A percentile compares a stretch with the other conserved stretches of the same genome.
Evolutionary conservation across 2,797 vertebrate species (phyloP).

Genomic region (Periparus ater): DNA sequence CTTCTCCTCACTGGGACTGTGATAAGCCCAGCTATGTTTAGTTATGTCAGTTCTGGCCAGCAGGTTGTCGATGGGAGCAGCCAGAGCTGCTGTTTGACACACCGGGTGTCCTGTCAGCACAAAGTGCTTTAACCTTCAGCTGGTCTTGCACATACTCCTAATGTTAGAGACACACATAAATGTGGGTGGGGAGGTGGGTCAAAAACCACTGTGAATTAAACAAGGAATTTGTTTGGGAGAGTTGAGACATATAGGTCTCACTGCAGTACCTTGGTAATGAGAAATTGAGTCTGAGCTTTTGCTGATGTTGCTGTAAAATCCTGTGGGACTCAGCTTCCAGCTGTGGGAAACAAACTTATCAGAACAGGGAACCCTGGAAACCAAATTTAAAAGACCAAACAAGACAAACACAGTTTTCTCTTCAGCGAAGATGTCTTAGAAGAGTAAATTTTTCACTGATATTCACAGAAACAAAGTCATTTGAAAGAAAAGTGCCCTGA

Average conservation of each 20-base stretch:
- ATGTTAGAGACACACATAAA: not conserved
- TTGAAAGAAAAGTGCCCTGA: not conserved
- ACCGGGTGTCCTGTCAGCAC: slow-evolving; percentile 69
- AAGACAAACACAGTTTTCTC: not conserved
- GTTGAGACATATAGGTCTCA: not conserved
- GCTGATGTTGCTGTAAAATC: slow-evolving; percentile 1
- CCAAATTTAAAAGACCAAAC: not conserved
- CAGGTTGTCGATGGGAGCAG: slow-evolving; percentile 25
- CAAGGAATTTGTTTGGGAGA: not conserved
- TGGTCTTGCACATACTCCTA: not conserved
- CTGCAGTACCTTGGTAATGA: not conserved
- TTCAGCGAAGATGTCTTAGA: not conserved
- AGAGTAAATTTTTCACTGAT: not conserved
- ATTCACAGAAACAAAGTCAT: not conserved
- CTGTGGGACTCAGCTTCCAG: slow-evolving; percentile 16
- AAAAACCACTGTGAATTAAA: not conserved
- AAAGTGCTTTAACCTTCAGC: not conserved
- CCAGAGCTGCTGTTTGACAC: slow-evolving; percentile 60
- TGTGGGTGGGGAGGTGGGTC: not conserved
- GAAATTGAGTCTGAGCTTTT: not conserved
- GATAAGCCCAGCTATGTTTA: slow-evolving; percentile 66
- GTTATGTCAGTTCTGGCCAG: slow-evolving; percentile 20
- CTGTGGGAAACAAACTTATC: slow-evolving; percentile 30
- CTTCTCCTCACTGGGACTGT: slow-evolving; percentile 30
- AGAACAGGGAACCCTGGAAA: not conserved